Evolutionary conservation across 2,888 invertebrate species (phyloP), one percentile per base, ranked within the genome.

Genomic region (Copidosoma aretas): DNA sequence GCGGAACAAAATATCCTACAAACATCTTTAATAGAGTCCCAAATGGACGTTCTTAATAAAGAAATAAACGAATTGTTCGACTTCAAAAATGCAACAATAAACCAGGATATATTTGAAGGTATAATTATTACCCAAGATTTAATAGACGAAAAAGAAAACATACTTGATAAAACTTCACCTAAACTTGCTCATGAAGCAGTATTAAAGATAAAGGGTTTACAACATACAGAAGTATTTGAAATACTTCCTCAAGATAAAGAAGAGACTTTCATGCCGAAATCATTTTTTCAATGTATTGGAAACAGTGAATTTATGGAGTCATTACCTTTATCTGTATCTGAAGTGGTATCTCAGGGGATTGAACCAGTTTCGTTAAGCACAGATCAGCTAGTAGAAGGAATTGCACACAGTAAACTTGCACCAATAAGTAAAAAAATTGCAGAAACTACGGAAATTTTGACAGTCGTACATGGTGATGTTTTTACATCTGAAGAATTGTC

Each of bases 91-190:
- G 88, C 88, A 15, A 76, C 79, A 57, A 74, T 83, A 62, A 84
- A 78, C 39, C 86, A 85, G 74, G 85, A 87, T 64, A 82, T 85
- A 41, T 82, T 86, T 64, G 87, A 88, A 78, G 86, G 89, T 77
- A 73, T 90, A 51, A 85, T 87, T 67, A 80, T 90, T 15, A 85
- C 84, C 17, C 87, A 90, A 80, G 86, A 80, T 75, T 64, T 81
- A 32, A 71, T 79, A 24, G 82, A 84, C 72, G 84, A 86, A 59
- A 84, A 84, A 43, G 83, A 86, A 73, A 80, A 79, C 61, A 74
- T 77, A 39, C 82, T 84, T 72, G 75, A 82, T 75, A 25, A 59
- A 46, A 24, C 22, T 4, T 3, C 17, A 19, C 53, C 19, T 22
- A 80, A 84, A 17, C 71, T 79, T 43, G 78, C 77, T 1, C 85